These are phyloP conservation scores for Hemicentrotus pulcherrimus DNA, from an alignment of 35 echinoderm and acorn worm species.

Conservation along the genomic window DNA sequence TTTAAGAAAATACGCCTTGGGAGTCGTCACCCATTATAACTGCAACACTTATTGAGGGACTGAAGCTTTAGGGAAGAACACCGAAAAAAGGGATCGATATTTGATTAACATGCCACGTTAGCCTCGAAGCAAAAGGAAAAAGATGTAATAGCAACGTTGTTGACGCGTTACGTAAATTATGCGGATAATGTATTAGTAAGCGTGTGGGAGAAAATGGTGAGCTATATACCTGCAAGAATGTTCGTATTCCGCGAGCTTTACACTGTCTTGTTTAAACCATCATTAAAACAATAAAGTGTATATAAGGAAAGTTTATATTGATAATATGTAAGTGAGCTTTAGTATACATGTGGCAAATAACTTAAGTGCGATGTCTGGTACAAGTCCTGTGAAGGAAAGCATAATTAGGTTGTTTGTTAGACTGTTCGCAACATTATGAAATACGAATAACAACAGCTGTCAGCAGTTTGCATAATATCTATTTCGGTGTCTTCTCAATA, in stretches of 20 bases:
- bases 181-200: background rate
- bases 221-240: background rate
- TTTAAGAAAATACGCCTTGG: background rate
- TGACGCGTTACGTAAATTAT: background rate
- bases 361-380: too few relatives aligned
- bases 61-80: background rate
- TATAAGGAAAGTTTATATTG: too few relatives aligned
- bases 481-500: too few relatives aligned
- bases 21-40: background rate
- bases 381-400: too few relatives aligned
- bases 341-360: too few relatives aligned
- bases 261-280: too few relatives aligned
- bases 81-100: background rate
- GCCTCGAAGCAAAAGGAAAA: background rate
- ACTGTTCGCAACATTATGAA: too few relatives aligned
- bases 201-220: background rate
- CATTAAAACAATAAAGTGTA: too few relatives aligned
- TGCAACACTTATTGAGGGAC: background rate
- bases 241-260: background rate
- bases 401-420: too few relatives aligned
- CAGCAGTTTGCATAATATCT: too few relatives aligned
- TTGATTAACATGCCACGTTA: background rate
- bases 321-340: too few relatives aligned
- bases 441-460: too few relatives aligned
- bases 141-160: background rate